These are phyloP conservation scores for Pyralis farinalis DNA, from an alignment of 2,888 invertebrate species.

Conservation along the genomic window DNA sequence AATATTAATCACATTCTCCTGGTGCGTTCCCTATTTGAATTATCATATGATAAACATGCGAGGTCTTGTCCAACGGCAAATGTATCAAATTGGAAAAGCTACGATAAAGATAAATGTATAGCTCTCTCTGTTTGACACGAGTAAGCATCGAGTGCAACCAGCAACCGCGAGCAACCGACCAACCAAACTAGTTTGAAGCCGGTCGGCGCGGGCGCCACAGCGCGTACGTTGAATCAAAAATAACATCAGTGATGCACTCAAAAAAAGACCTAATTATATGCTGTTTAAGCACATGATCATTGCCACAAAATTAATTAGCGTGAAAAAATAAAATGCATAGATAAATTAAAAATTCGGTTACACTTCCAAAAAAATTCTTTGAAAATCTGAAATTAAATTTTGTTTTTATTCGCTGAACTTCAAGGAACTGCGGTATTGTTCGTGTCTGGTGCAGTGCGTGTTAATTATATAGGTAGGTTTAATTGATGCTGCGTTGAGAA, in stretches of 20 bases:
- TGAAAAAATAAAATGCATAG: background rate
- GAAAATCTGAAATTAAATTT: background rate
- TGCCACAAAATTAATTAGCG: no score
- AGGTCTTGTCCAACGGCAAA: constrained; percentile 2
- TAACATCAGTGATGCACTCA: background rate
- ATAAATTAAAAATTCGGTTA: background rate
- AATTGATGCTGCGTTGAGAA: constrained; percentile 18
- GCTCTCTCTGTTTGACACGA: constrained; percentile 24
- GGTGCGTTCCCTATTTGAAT: constrained; percentile 7
- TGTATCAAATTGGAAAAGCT: constrained; percentile 2
- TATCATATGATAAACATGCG: constrained; percentile 10
- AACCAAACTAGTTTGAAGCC: constrained; percentile 38
- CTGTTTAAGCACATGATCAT: no score
- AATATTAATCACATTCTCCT: constrained; percentile 10
- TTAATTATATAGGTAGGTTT: constrained; percentile 6
- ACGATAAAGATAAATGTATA: constrained; percentile 10
- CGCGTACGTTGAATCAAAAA: background rate
- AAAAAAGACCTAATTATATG: background rate
- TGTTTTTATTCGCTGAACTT: background rate
- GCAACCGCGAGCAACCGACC: constrained; percentile 31
- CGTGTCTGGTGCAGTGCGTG: constrained; percentile 1
- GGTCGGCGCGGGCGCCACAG: constrained; percentile 30
- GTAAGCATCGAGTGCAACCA: constrained; percentile 30
- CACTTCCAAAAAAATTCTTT: background rate
- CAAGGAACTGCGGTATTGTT: background rate